A percentile compares a stretch with the other conserved stretches of the same genome.
Evolutionary conservation across 2,888 invertebrate genomes (phyloP).

Genomic region (Limenitis camilla): DNA sequence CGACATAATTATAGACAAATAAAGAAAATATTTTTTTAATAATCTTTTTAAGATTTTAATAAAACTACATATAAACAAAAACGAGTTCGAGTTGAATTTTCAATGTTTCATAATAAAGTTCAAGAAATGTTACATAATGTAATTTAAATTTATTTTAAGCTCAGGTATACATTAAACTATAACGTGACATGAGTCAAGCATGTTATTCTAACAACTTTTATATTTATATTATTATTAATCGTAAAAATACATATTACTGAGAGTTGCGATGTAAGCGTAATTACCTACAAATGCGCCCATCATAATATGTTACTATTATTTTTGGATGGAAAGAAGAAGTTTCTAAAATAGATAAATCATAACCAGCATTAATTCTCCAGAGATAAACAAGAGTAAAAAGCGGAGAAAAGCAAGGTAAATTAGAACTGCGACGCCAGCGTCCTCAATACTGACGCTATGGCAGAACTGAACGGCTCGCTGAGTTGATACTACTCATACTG

Average conservation of each 20-base stretch:
- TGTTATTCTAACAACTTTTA: too few relatives aligned
- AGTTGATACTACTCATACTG: slow-evolving; percentile 19
- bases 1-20: too few relatives aligned
- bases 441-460: slow-evolving; percentile 15
- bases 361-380: slow-evolving; percentile 4
- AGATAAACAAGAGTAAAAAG: slow-evolving; percentile 12
- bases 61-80: too few relatives aligned
- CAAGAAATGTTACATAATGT: too few relatives aligned
- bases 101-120: too few relatives aligned
- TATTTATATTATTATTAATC: too few relatives aligned
- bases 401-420: slow-evolving; percentile 18
- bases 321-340: background rate
- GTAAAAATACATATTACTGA: background rate
- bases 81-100: too few relatives aligned
- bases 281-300: background rate
- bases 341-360: slow-evolving; percentile 5
- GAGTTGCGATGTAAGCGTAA: background rate
- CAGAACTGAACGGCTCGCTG: slow-evolving; percentile 15
- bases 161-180: background rate
- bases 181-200: background rate
- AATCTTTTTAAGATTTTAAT: too few relatives aligned
- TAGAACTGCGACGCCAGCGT: slow-evolving; percentile 18
- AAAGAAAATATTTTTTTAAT: too few relatives aligned
- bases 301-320: background rate
- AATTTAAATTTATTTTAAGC: too few relatives aligned